Conservation (phyloP, 2,888 invertebrate species). For the Ormyrus labotus region DNA sequence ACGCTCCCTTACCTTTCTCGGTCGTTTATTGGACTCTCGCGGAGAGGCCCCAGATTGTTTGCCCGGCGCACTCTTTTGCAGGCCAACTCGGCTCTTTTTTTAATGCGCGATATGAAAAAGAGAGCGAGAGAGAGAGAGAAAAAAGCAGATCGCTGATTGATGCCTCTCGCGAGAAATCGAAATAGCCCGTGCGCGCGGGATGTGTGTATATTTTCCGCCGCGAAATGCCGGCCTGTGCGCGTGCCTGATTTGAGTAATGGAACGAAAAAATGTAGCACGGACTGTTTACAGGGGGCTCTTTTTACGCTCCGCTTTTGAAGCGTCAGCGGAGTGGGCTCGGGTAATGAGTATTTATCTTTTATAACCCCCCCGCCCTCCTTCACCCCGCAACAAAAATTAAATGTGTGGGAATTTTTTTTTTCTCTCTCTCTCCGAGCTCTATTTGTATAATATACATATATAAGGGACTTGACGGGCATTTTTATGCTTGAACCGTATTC, state of each 20-base stretch:
- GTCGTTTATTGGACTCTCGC: slow-evolving; percentile 36
- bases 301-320: neutral
- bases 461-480: no score
- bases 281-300: neutral
- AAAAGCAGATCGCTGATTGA: slow-evolving; percentile 21
- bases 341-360: neutral
- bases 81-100: neutral
- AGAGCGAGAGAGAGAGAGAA: no score
- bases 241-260: no score
- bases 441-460: no score
- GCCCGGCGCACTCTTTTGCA: slow-evolving; percentile 33
- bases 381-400: no score
- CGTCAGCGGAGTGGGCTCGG: neutral
- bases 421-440: neutral
- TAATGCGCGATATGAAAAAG: neutral
- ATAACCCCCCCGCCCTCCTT: neutral
- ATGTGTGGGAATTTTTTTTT: no score
- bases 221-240: no score
- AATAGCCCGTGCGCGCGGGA: slow-evolving; percentile 1
- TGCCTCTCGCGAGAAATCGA: slow-evolving; percentile 28
- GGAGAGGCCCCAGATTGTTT: slow-evolving; percentile 39
- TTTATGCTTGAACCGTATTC: no score
- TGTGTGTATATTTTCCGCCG: neutral
- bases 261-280: no score
- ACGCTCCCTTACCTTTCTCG: neutral